Percentiles rank a stretch among this genome's conserved stretches.
phyloP scores from a whole-genome alignment of 2,888 invertebrate genomes.

The Drosophila austrosaltans region DNA sequence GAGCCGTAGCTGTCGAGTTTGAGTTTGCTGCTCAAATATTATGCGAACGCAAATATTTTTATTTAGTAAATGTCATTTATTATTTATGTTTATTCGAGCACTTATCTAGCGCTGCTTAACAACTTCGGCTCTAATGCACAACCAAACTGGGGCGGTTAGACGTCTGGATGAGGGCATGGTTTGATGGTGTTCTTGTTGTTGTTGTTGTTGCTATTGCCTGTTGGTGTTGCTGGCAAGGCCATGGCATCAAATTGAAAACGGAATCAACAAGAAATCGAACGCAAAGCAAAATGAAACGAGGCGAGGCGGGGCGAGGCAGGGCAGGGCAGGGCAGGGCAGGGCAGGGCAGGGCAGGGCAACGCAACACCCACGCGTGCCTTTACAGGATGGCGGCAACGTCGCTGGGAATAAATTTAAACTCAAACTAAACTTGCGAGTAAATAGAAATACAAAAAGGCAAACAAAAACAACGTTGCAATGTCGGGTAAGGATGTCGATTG shows the following conservation, averaged over 20 bases:
- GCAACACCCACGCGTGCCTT: conserved; percentile 49
- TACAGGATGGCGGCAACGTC: conserved; percentile 49
- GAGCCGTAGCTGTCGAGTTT: conserved; percentile 68
- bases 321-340: conserved; percentile 12
- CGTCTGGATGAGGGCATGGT: conserved; percentile 29
- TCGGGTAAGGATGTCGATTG: conserved; percentile 35
- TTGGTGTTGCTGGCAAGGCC: conserved; percentile 54
- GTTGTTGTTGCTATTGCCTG: conserved; percentile 25
- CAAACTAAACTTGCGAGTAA: conserved; percentile 78
- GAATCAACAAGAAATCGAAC: conserved; percentile 77
- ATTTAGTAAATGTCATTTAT: conserved; percentile 83
- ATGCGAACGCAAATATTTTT: conserved; percentile 82
- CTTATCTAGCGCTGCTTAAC: conserved; percentile 82
- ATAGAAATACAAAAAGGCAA: conserved; percentile 78
- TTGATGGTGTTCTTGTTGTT: not conserved
- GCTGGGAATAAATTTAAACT: conserved; percentile 76
- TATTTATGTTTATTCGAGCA: conserved; percentile 82
- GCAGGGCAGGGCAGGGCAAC: conserved; percentile 20
- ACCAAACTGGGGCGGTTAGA: conserved; percentile 29
- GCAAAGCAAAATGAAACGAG: conserved; percentile 26
- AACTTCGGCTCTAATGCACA: conserved; percentile 76
- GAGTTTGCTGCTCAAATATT: conserved; percentile 82
- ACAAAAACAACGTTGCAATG: conserved; percentile 73
- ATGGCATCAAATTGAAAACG: conserved; percentile 71
- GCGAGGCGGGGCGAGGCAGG: conserved; percentile 34